Conservation (phyloP, 2,113 vertebrate genomes). For the Hippocampus comes region DNA sequence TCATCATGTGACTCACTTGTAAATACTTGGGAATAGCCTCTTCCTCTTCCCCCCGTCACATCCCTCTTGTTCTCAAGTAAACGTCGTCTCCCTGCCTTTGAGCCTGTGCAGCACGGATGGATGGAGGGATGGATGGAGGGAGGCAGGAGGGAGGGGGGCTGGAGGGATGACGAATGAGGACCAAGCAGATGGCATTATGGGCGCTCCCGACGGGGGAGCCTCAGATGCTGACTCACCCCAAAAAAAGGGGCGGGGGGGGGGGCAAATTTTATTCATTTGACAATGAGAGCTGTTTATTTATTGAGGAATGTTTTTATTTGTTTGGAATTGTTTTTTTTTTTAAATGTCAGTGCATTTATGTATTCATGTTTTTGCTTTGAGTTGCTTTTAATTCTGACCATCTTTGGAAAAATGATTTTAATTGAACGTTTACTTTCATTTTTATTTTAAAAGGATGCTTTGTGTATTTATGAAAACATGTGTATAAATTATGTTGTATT, state of each 20-base stretch:
- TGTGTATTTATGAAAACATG: too few species aligned
- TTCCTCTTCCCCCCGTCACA: constrained; percentile 46
- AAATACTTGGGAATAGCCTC: neutral
- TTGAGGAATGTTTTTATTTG: neutral
- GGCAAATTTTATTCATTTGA: neutral
- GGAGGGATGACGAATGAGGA: constrained; percentile 32
- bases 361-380: too few species aligned
- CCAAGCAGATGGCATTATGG: constrained; percentile 22
- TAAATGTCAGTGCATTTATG: too few species aligned
- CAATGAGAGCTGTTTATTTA: neutral
- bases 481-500: too few species aligned
- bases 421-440: too few species aligned
- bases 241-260: neutral
- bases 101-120: constrained; percentile 76
- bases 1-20: neutral
- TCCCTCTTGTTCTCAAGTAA: constrained; percentile 69
- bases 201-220: constrained; percentile 1
- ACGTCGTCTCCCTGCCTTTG: constrained; percentile 85
- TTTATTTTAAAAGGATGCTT: too few species aligned
- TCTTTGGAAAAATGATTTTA: too few species aligned
- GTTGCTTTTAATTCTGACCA: too few species aligned
- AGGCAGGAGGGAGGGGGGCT: constrained; percentile 55
- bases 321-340: too few species aligned
- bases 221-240: constrained; percentile 8
- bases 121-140: neutral